phyloP scores from a whole-genome alignment of 2,113 vertebrate species.

The Lepidothrix coronata region DNA sequence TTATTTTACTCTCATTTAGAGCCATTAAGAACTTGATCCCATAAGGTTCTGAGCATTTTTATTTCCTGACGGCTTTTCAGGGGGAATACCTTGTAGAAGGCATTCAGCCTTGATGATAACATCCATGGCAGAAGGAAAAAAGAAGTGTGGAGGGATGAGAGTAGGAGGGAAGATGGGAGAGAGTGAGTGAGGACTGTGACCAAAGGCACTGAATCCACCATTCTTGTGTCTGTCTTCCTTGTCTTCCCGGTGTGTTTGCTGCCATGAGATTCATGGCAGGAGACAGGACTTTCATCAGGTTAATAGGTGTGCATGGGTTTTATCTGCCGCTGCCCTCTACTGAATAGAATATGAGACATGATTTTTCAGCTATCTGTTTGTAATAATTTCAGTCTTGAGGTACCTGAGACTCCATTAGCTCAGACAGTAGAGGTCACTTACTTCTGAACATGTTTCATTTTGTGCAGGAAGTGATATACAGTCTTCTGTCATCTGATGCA shows the following conservation, averaged over 20 bases:
- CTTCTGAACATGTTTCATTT: not conserved
- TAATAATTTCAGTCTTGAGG: not conserved
- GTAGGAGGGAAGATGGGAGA: not conserved
- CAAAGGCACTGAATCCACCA: not conserved
- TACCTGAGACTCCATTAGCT: not conserved
- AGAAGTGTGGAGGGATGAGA: fast-evolving
- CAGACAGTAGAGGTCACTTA: not conserved
- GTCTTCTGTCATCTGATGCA: not conserved
- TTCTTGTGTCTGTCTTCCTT: not conserved
- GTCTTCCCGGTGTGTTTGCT: not conserved
- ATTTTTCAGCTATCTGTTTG: not conserved
- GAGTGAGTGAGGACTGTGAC: not conserved
- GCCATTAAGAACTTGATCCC: constrained; percentile 53
- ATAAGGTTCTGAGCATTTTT: constrained; percentile 31
- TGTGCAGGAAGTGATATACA: not conserved
- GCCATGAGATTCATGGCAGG: not conserved
- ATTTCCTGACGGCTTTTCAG: not conserved
- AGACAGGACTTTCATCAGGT: not conserved
- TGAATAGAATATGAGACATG: constrained; percentile 12
- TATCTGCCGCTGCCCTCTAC: constrained; percentile 49
- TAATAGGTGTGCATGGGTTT: not conserved
- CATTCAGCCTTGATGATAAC: not conserved
- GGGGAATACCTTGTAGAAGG: not conserved
- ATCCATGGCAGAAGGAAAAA: not conserved
- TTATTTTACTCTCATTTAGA: constrained; percentile 49